Percentiles rank a stretch among this genome's conserved stretches.
These are phyloP conservation scores for Ceyx cyanopectus DNA, from an alignment of 2,113 vertebrate species.

Conservation along the genomic window DNA sequence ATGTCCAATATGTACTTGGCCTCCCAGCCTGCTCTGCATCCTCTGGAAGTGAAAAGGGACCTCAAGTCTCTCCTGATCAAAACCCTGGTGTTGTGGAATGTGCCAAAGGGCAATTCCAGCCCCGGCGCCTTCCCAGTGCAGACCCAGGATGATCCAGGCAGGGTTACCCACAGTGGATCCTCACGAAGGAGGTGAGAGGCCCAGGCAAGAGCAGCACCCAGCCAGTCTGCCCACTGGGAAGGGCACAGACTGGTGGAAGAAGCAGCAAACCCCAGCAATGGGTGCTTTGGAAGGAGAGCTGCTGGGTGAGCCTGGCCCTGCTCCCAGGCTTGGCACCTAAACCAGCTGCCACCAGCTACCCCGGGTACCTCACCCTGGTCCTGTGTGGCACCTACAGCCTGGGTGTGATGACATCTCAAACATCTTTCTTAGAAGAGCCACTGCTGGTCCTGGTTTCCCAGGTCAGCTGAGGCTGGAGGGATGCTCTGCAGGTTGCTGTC, in stretches of 20 bases:
- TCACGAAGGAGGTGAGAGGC: neutral
- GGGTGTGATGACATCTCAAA: accelerated
- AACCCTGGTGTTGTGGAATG: neutral
- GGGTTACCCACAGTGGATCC: neutral
- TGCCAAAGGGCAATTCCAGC: neutral
- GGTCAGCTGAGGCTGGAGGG: accelerated
- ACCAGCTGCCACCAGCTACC: neutral
- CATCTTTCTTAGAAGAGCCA: neutral
- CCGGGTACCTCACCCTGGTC: neutral
- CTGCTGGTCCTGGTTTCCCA: accelerated
- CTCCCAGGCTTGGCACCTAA: neutral
- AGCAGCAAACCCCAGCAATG: neutral
- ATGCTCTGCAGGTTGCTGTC: neutral
- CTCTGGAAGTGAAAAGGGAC: neutral
- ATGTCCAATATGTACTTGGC: neutral
- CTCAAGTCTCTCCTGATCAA: neutral
- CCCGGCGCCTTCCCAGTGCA: accelerated
- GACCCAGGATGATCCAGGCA: accelerated
- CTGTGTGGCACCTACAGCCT: accelerated
- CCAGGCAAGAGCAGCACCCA: neutral
- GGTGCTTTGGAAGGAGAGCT: neutral
- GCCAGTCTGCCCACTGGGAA: accelerated
- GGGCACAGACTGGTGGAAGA: neutral
- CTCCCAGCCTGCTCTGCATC: neutral
- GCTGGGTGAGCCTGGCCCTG: neutral